phyloP scores from a whole-genome alignment of 1,140 invertebrate genomes.

The Tetragonula clypearis region DNA sequence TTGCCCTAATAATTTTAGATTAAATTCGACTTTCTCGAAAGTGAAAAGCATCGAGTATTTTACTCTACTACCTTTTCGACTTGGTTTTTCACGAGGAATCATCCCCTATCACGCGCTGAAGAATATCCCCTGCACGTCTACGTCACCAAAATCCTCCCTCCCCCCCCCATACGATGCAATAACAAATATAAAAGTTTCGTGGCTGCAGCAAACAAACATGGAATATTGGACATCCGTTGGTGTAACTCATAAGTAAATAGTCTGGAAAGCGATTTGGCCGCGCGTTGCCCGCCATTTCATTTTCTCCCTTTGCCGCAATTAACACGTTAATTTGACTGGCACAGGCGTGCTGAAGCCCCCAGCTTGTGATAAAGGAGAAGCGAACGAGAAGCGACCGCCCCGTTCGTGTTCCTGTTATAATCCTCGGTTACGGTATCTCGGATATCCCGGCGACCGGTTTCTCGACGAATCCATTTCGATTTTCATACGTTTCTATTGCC shows the following conservation, averaged over 20 bases:
- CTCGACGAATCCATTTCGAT: constrained; percentile 40
- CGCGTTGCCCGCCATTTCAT: constrained; percentile 8
- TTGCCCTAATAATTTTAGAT: too few species aligned
- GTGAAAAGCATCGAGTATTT: too few species aligned
- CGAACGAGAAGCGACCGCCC: constrained; percentile 30
- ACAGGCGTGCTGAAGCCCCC: constrained; percentile 38
- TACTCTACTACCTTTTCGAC: too few species aligned
- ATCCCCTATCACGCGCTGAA: too few species aligned
- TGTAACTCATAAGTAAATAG: constrained; percentile 26
- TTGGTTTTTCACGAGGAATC: too few species aligned
- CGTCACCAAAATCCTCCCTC: background rate
- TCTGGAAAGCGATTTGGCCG: background rate
- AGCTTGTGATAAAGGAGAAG: constrained; percentile 48
- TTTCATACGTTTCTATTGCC: constrained; percentile 55
- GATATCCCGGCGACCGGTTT: constrained; percentile 31
- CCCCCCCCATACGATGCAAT: background rate
- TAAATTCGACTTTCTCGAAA: too few species aligned
- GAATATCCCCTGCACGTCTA: too few species aligned
- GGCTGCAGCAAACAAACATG: background rate
- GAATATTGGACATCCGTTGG: background rate
- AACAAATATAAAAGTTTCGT: background rate
- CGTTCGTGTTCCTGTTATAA: constrained; percentile 46
- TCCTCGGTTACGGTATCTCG: constrained; percentile 43
- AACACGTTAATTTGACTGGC: constrained; percentile 54
- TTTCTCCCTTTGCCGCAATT: constrained; percentile 48